Base-by-base conservation (phyloP, 2,113 vertebrate species). In the Microtus richardsoni region DNA sequence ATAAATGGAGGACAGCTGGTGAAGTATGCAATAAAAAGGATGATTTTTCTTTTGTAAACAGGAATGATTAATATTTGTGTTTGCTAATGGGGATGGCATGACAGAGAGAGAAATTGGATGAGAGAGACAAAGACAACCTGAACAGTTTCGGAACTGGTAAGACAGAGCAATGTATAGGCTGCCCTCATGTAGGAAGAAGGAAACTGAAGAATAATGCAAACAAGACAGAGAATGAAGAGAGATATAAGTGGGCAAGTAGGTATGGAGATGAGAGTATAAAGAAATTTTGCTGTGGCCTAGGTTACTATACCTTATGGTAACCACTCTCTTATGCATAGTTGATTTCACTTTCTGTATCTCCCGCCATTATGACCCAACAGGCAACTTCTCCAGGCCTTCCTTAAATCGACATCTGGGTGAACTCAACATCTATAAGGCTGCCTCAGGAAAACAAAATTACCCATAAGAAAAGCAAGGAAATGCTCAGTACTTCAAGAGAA, bases 11-110 rank as follows among this genome's bases (percentile, higher is more conserved):
- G 73, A 26, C 16, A 73, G 28, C 28, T 91, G 19, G 28, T 41
- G 6, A 83, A 21, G 5, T 16, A 83, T 91, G 6, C 21, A 79
- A 30, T 78, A 54, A 58, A 92, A 95, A 80, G 13, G 70, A 22
- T 41, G 9, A 36, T 28, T 73, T 95, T 96, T 75, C 58, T 71
- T 58, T 60, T 79, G 82, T 60, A 88, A 91, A 73, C 71, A 58
- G 47, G 36, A 44, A 52, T 85, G 73, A 87, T 64, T 36, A 54
- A 54, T 64, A 83, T 36, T 2, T 41, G 44, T 85, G 4, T 49
- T 41, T 77, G 17, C 22, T 39, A 47, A 70, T 73, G 22, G 19
- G 24, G 16, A 87, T 68, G 24, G 26, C 41, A 85, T 24, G 28
- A n/a, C 21, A 64, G 22, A 93, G 26, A 82, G 21, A 68, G 26